Conservation (phyloP, 2,888 invertebrate species). For the Saturnia pavonia region DNA sequence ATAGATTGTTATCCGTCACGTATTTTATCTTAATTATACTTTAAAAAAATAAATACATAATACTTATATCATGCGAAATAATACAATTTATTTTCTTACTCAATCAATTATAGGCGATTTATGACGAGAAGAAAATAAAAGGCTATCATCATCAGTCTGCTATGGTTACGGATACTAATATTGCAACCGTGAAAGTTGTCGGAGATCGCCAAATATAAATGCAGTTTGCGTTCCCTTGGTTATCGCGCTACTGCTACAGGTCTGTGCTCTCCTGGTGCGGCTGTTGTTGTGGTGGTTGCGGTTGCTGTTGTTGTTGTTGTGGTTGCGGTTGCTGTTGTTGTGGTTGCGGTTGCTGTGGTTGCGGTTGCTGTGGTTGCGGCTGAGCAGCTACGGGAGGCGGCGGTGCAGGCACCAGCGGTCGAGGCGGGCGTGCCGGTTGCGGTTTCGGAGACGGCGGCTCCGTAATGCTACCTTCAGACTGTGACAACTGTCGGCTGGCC, state of each 20-base stretch:
- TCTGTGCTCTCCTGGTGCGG: conserved; percentile 57
- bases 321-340: conserved; percentile 31
- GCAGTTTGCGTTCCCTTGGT: not conserved
- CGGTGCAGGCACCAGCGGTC: conserved; percentile 59
- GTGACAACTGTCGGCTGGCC: conserved; percentile 75
- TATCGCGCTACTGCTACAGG: conserved; percentile 36
- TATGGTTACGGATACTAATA: conserved; percentile 28
- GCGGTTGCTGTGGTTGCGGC: conserved; percentile 29
- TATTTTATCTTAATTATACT: conserved; percentile 28
- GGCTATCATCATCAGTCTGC: conserved; percentile 50
- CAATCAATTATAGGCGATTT: conserved; percentile 32
- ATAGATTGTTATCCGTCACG: conserved; percentile 25
- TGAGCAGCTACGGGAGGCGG: conserved; percentile 55
- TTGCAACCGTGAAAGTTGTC: conserved; percentile 27
- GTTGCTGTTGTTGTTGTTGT: conserved; percentile 33
- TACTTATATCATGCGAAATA: conserved; percentile 59
- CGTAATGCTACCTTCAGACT: conserved; percentile 84
- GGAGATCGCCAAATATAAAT: conserved; percentile 6
- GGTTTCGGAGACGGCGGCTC: conserved; percentile 71
- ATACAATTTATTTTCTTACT: conserved; percentile 33
- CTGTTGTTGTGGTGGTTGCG: conserved; percentile 29
- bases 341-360: conserved; percentile 33
- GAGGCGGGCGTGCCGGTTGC: conserved; percentile 56
- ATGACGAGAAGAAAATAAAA: conserved; percentile 35
- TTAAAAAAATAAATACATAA: conserved; percentile 66